Conservation (phyloP, 1,140 invertebrate species). For the Cotesia glomerata region DNA sequence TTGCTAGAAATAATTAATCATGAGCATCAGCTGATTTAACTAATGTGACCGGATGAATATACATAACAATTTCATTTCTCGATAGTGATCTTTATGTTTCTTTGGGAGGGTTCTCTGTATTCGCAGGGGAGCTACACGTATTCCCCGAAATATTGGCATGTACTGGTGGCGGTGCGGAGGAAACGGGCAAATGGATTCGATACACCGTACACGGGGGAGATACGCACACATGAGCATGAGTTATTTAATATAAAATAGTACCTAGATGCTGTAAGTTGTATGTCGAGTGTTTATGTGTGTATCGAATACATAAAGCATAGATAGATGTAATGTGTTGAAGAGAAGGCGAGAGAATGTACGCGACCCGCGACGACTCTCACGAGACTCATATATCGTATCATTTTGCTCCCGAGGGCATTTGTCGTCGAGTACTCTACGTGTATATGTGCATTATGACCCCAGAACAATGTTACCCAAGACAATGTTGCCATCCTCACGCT, state of each 20-base stretch:
- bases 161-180: neutral
- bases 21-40: too few relatives aligned
- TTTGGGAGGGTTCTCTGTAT: neutral
- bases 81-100: neutral
- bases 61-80: too few relatives aligned
- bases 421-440: neutral
- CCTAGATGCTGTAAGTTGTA: neutral
- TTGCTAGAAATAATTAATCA: too few relatives aligned
- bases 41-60: too few relatives aligned
- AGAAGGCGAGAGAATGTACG: conserved; percentile 5
- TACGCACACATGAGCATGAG: neutral
- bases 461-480: neutral
- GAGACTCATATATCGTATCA: conserved; percentile 30
- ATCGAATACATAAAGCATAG: neutral
- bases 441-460: neutral
- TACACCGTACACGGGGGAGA: neutral
- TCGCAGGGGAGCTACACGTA: neutral
- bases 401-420: conserved; percentile 23
- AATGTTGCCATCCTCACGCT: neutral
- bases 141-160: neutral
- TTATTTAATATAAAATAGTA: conserved; percentile 13
- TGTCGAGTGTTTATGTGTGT: neutral
- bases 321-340: neutral
- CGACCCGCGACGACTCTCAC: conserved; percentile 22
- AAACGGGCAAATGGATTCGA: neutral